Conservation (phyloP, 2,797 vertebrate species). For the Odontamblyopus lacepedii region DNA sequence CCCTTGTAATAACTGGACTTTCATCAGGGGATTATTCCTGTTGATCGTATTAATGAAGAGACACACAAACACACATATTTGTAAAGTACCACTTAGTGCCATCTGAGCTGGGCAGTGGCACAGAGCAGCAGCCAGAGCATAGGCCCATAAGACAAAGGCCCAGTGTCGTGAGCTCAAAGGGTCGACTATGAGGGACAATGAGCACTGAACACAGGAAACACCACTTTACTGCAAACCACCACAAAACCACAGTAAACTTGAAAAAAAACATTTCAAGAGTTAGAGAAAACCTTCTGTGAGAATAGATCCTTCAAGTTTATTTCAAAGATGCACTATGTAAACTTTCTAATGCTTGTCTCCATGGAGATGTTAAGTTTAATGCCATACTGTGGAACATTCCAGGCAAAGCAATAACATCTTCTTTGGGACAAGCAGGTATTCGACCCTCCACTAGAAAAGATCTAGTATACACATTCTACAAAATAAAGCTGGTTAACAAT, state of each 20-base stretch:
- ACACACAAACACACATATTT: background rate
- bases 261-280: background rate
- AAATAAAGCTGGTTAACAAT: no score
- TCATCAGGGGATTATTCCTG: slow-evolving; percentile 42
- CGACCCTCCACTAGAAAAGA: no score
- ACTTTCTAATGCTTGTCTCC: no score
- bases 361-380: no score
- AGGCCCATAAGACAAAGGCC: slow-evolving; percentile 37
- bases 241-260: background rate
- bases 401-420: no score
- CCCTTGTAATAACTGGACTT: slow-evolving; percentile 35
- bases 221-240: no score
- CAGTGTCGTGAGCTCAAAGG: slow-evolving; percentile 33
- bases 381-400: no score
- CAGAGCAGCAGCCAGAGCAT: slow-evolving; percentile 28
- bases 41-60: slow-evolving; percentile 30
- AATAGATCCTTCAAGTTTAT: no score
- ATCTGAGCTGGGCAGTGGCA: slow-evolving; percentile 46
- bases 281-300: background rate
- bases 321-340: no score
- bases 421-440: no score
- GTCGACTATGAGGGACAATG: slow-evolving; percentile 13
- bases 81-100: slow-evolving; percentile 46
- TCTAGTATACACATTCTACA: no score
- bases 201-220: slow-evolving; percentile 11